Evolutionary conservation across 2,888 invertebrate species (phyloP), one percentile per base, ranked within the genome.

Genomic region (Corythucha ciliata): DNA sequence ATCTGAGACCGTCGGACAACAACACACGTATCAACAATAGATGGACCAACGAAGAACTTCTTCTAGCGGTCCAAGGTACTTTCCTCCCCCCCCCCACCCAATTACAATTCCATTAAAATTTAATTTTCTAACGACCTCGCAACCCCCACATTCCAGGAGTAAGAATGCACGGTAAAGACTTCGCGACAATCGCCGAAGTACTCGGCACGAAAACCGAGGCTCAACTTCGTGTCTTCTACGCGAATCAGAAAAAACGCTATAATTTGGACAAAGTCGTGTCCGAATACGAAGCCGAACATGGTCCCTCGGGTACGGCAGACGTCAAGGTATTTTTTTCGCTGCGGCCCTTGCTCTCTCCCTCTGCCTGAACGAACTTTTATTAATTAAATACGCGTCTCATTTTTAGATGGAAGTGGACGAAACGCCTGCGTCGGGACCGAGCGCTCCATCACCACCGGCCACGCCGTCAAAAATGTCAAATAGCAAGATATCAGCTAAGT

Each of bases 201-300:
- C 78, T 96, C 59, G 92, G 92, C 56, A 96, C 91, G 46, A 96
- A 96, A 73, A 91, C 88, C 1, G 94, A 93, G 69, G 81, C 84
- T 44, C 93, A 94, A 67, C 77, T 96, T 39, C 81, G 91, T 58
- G 83, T 83, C 42, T 96, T 94, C 72, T 96, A 89, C 70, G 78
- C 87, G 7, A 91, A 88, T 66, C 88, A 94, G 70, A 80, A 91
- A 41, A 81, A 89, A 60, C 79, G 88, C 52, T 91, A 85, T 70
- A 88, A 89, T 70, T 73, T 94, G 59, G 93, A 94, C 68, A 79
- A 79, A 16, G 80, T 89, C 29, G 72, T 93, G 45, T 81, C 84
- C 63, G 91, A 93, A 63, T 86, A 81, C 68, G 88, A 89, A 65
- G 81, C 81, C 25, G 86, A 86, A 61, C 78, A 80, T 60, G 60